Percentiles rank a stretch among this genome's conserved stretches.
These are phyloP conservation scores for Catajapyx aquilonaris DNA, from an alignment of 1,140 invertebrate species.

Conservation along the genomic window DNA sequence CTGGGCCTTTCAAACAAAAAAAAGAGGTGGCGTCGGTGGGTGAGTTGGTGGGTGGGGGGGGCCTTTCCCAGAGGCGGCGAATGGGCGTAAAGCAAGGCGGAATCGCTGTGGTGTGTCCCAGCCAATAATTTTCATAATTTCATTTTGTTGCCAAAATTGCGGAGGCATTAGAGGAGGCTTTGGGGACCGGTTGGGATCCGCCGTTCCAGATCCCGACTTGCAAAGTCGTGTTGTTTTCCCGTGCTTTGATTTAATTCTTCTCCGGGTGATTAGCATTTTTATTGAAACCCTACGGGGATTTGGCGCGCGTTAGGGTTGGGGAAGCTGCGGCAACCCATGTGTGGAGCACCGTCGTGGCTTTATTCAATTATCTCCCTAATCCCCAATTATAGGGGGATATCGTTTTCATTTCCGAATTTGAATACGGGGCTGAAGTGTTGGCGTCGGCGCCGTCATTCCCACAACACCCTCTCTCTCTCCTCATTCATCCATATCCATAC, in stretches of 20 bases:
- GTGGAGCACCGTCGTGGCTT: too few relatives aligned
- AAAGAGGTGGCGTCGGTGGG: conserved; percentile 17
- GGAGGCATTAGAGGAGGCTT: neutral
- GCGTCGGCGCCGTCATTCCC: too few relatives aligned
- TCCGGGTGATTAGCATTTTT: neutral
- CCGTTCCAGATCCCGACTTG: too few relatives aligned
- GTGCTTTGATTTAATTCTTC: neutral
- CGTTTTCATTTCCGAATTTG: neutral
- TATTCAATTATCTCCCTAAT: neutral
- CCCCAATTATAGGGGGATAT: neutral
- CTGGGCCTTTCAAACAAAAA: conserved; percentile 13
- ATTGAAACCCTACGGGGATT: neutral
- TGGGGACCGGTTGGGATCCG: neutral
- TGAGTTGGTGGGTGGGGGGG: neutral
- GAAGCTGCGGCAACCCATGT: too few relatives aligned
- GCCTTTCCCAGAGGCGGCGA: neutral
- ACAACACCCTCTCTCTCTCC: too few relatives aligned
- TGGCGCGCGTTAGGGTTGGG: too few relatives aligned
- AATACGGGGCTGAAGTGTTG: too few relatives aligned
- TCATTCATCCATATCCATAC: too few relatives aligned
- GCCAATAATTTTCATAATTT: neutral
- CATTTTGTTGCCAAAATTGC: neutral
- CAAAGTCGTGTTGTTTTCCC: neutral
- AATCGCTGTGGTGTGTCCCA: too few relatives aligned
- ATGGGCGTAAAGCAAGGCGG: neutral